Conservation (phyloP, 2,888 invertebrate genomes). For the Tanypteryx hageni region DNA sequence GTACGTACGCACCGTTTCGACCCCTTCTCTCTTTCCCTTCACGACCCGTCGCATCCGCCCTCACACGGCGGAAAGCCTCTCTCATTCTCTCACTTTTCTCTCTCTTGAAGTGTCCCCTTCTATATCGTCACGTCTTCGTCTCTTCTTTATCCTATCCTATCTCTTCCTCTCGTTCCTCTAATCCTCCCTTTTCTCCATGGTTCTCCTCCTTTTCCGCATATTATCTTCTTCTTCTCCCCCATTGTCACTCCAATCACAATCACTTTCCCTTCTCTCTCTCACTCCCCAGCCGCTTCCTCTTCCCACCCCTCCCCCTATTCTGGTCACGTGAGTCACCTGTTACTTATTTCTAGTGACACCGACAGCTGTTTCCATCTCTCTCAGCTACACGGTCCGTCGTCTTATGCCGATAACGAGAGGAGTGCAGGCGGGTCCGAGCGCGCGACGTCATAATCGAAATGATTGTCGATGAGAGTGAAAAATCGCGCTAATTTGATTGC, state of each 20-base stretch:
- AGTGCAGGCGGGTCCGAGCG: background rate
- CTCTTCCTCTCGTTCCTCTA: background rate
- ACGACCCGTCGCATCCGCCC: too few species aligned
- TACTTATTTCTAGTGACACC: background rate
- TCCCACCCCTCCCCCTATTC: background rate
- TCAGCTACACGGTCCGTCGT: background rate
- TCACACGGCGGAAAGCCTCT: background rate
- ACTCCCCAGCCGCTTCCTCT: background rate
- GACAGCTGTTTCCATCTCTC: slow-evolving; percentile 18
- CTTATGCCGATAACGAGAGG: background rate
- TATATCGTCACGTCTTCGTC: background rate
- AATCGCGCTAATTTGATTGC: background rate
- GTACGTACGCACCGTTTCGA: too few species aligned
- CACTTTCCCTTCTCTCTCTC: background rate
- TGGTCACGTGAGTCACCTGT: background rate
- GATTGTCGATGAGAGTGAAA: background rate
- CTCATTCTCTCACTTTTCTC: background rate
- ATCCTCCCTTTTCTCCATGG: background rate
- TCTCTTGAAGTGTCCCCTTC: background rate
- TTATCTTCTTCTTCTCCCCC: background rate
- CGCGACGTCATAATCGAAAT: background rate
- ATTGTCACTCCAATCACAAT: background rate
- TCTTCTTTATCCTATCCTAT: background rate
- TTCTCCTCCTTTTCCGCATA: background rate
- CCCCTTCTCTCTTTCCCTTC: too few species aligned